Percentiles rank a stretch among this genome's conserved stretches.
phyloP scores from a whole-genome alignment of 2,797 vertebrate species.

The Odontamblyopus rebecca region DNA sequence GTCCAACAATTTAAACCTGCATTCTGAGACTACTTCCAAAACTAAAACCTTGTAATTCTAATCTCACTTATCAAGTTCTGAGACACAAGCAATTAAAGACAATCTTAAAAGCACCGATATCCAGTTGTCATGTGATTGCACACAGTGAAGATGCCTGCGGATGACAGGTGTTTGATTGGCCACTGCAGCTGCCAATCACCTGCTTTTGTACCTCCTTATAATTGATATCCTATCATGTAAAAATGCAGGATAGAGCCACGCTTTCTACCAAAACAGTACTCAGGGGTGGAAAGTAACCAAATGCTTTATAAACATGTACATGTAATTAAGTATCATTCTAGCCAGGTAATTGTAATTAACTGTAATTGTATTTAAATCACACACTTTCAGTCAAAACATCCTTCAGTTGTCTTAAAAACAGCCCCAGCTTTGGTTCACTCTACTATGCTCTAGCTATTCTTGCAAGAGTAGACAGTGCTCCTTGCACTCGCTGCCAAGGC shows the following conservation, averaged over 20 bases:
- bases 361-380: no score
- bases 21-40: neutral
- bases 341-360: no score
- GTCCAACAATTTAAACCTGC: neutral
- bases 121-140: neutral
- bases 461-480: no score
- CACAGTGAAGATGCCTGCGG: neutral
- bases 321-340: no score
- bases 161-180: neutral
- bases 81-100: conserved; percentile 2
- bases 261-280: neutral
- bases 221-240: no score
- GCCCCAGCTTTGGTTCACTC: no score
- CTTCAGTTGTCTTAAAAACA: no score
- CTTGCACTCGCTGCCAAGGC: no score
- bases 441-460: no score
- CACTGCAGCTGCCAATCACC: neutral
- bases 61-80: neutral
- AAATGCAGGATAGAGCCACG: neutral
- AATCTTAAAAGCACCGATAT: neutral
- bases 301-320: no score
- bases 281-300: no score
- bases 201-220: neutral
- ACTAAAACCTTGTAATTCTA: neutral
- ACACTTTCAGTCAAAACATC: no score